A percentile compares a stretch with the other conserved stretches of the same genome.
Conservation (phyloP, 53 echinoderm and acorn worm genomes). For the Arbacia lixula region DNA sequence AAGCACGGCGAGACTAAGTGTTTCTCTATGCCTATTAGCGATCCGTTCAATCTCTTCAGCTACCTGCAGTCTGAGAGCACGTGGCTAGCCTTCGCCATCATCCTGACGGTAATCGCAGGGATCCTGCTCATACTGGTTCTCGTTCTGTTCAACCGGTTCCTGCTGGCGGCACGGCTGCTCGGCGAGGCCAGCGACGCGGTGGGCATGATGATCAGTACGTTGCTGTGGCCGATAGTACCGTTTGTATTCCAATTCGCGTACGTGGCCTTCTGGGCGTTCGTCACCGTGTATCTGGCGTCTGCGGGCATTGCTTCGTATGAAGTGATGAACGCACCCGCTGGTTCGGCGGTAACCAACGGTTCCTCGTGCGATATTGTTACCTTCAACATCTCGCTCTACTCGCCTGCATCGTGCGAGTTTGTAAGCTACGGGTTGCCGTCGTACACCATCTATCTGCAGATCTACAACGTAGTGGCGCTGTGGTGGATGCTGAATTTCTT, state of each 20-base stretch:
- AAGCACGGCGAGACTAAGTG: conserved; percentile 42
- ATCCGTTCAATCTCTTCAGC: conserved; percentile 71
- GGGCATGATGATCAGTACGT: conserved; percentile 79
- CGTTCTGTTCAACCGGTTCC: conserved; percentile 80
- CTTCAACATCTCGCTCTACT: conserved; percentile 16
- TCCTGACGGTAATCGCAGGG: conserved; percentile 68
- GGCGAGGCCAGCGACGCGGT: conserved; percentile 89
- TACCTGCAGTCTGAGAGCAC: conserved; percentile 75
- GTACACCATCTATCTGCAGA: conserved; percentile 74
- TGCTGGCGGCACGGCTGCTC: conserved; percentile 76
- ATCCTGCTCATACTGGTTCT: conserved; percentile 74
- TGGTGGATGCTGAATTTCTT: conserved; percentile 97
- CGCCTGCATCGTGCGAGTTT: conserved; percentile 71
- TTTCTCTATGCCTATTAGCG: conserved; percentile 42
- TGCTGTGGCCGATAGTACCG: conserved; percentile 84
- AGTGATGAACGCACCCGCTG: conserved; percentile 67
- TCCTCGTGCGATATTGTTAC: conserved; percentile 57
- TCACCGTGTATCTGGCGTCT: conserved; percentile 82
- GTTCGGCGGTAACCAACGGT: conserved; percentile 53
- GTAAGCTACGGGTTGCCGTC: conserved; percentile 65
- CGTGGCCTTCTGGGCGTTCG: conserved; percentile 84
- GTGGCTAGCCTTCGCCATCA: conserved; percentile 86
- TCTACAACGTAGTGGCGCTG: conserved; percentile 80
- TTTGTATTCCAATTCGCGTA: conserved; percentile 76
- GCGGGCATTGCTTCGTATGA: conserved; percentile 60